Evolutionary conservation across 2,797 vertebrate genomes (phyloP), one percentile per base, ranked within the genome.

Genomic region (Pachyuromys duprasi): DNA sequence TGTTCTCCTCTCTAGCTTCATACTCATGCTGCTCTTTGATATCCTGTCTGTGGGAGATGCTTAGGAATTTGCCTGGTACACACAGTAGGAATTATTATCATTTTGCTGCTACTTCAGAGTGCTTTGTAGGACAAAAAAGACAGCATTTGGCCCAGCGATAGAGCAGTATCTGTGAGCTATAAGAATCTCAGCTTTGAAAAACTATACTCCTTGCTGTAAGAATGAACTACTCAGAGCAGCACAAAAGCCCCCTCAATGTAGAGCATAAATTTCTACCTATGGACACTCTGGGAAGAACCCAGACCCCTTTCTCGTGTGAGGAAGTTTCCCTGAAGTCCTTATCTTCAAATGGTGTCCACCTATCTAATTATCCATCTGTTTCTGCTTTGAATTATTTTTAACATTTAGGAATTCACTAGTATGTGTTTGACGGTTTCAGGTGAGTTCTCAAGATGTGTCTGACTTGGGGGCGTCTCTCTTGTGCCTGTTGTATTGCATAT

Each of bases 321-420:
- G 12, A 86, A 83, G 69, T 86, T 83, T 60, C 33, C 63, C 93
- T 36, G 5, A 95, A 42, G 4, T 80, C 63, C 84, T 42, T 36
- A 49, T 89, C 75, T 84, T 86, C 80, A 87, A 89, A 5, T 53
- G n/a, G 18, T 53, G 95, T 86, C 15, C 28, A 15, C 79, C 49
- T 70, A 76, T 65, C 90, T 89, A n/a, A 79, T 67, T 79, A 31
- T 75, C n/a, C 55, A 60, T 39, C 8, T 82, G 6, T 14, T 72
- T 96, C 78, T 31, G 26, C 53, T 93, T 87, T 94, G 39, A 90
- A 69, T 78, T 81, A 49, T 74, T 70, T 4, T 31, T 63, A 69
- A 28, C 75, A 45, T 57, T 76, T 86, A 86, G 86, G 45, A 79
- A 89, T 49, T 33, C 42, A 49, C 57, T 42, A 81, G 28, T 39